Percentiles rank a stretch among this genome's conserved stretches.
phyloP scores from a whole-genome alignment of 2,113 vertebrate genomes.

The Scalopus aquaticus region DNA sequence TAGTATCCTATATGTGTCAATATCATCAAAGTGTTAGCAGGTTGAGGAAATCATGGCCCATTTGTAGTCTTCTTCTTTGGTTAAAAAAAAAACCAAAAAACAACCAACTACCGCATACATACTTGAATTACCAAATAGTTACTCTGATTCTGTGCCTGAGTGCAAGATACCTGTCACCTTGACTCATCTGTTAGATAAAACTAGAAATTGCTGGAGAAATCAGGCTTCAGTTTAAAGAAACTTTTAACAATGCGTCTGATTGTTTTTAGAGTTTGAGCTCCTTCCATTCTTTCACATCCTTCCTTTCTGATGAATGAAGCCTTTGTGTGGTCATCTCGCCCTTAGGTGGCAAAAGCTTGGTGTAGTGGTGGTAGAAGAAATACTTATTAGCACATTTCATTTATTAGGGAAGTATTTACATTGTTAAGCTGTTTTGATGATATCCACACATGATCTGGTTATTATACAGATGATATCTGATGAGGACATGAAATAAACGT shows the following conservation, averaged over 20 bases:
- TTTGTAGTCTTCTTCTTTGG: conserved; percentile 20
- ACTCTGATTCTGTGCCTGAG: neutral
- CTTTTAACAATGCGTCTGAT: neutral
- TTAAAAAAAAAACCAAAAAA: neutral
- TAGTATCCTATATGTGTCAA: neutral
- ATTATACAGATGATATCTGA: neutral
- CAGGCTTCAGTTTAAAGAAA: neutral
- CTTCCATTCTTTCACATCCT: neutral
- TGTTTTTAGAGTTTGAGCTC: neutral
- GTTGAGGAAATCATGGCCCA: neutral
- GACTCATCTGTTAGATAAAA: neutral
- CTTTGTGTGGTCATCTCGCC: neutral
- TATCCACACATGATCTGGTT: neutral
- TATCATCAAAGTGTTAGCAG: neutral
- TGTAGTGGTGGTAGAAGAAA: neutral
- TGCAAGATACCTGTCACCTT: neutral
- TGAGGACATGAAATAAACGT: neutral
- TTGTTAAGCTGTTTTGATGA: neutral
- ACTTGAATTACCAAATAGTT: conserved; percentile 14
- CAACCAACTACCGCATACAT: neutral
- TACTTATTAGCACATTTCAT: neutral
- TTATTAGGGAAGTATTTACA: neutral
- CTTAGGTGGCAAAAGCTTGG: neutral
- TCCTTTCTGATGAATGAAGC: neutral
- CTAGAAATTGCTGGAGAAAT: neutral